Evolutionary conservation across 2,888 invertebrate species (phyloP).

Genomic region (Drosophila anomalata): DNA sequence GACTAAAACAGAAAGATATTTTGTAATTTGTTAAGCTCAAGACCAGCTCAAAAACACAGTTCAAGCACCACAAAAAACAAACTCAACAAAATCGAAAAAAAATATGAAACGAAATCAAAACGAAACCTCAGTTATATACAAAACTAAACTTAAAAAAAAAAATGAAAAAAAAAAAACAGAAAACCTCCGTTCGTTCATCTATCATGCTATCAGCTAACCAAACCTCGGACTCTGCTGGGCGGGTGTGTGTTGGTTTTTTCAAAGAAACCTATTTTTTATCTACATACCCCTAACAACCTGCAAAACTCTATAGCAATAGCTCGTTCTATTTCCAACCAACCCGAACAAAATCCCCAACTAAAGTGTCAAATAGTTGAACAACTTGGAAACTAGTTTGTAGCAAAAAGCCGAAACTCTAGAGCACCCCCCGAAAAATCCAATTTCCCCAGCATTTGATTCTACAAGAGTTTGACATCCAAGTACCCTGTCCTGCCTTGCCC

Average conservation of each 20-base stretch:
- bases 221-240: conserved; percentile 64
- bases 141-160: conserved; percentile 22
- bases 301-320: conserved; percentile 12
- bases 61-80: conserved; percentile 57
- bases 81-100: conserved; percentile 56
- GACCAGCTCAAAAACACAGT: conserved; percentile 63
- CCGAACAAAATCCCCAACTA: conserved; percentile 11
- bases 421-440: conserved; percentile 16
- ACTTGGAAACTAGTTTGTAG: conserved; percentile 40
- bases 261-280: conserved; percentile 39
- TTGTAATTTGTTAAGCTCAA: conserved; percentile 63
- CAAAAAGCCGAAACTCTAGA: conserved; percentile 34
- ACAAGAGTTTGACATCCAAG: conserved; percentile 9
- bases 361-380: conserved; percentile 43
- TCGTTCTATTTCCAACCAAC: conserved; percentile 35
- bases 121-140: conserved; percentile 46
- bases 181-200: conserved; percentile 54
- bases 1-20: conserved; percentile 74
- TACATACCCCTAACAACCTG: conserved; percentile 24
- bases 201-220: conserved; percentile 68
- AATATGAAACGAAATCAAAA: conserved; percentile 50
- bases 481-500: neutral
- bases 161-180: conserved; percentile 13
- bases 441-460: conserved; percentile 33
- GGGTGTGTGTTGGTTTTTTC: conserved; percentile 74